These are phyloP conservation scores for Eospalax fontanierii DNA, from an alignment of 2,797 vertebrate species.

Conservation along the genomic window DNA sequence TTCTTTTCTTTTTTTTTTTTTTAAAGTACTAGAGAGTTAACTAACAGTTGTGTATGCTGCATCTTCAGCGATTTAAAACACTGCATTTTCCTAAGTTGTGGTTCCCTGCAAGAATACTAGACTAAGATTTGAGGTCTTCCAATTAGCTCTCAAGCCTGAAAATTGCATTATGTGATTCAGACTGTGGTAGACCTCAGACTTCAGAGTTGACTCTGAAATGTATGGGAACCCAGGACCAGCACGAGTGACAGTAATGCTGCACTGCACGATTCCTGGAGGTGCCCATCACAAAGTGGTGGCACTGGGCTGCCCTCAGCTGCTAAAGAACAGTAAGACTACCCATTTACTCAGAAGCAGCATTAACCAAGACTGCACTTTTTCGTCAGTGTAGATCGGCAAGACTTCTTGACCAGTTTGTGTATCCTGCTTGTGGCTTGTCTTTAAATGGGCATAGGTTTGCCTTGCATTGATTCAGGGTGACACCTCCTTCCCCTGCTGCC, in stretches of 20 bases:
- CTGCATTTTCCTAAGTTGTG: constrained; percentile 55
- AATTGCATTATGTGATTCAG: constrained; percentile 50
- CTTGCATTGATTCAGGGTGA: constrained; percentile 32
- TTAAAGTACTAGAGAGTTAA: constrained; percentile 20
- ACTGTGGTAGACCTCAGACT: constrained; percentile 57
- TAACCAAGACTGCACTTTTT: constrained; percentile 32
- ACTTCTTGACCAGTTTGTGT: constrained; percentile 67
- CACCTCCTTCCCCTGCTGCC: constrained; percentile 22
- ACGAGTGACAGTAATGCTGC: not conserved
- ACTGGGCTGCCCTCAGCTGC: not conserved
- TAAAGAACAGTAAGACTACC: constrained; percentile 47
- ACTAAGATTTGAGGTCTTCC: constrained; percentile 52
- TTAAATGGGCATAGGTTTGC: constrained; percentile 49
- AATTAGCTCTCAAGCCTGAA: constrained; percentile 48
- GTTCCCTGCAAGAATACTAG: constrained; percentile 28
- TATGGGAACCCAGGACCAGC: no score
- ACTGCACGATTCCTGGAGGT: not conserved
- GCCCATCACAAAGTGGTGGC: constrained; percentile 6
- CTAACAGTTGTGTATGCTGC: not conserved
- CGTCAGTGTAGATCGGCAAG: constrained; percentile 53
- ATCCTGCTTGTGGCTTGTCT: constrained; percentile 41
- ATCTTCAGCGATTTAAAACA: constrained; percentile 36
- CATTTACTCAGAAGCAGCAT: not conserved
- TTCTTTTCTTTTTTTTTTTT: no score
- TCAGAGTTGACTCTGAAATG: constrained; percentile 50